A percentile compares a stretch with the other conserved stretches of the same genome.
Conservation (phyloP, 2,113 vertebrate genomes). For the Myocastor coypus region DNA sequence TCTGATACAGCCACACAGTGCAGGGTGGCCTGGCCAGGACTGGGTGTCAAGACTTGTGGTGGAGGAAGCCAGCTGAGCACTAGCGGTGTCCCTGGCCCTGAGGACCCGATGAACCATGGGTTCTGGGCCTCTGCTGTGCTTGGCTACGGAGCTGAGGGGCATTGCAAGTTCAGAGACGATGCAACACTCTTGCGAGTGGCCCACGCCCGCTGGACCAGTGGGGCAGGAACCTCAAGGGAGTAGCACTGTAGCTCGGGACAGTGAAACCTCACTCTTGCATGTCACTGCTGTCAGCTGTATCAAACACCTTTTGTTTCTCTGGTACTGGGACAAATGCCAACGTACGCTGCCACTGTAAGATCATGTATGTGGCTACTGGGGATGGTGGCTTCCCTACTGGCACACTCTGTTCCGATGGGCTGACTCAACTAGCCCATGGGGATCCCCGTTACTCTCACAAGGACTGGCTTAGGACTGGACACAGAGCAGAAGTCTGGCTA, state of each 20-base stretch:
- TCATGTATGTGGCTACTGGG: not conserved
- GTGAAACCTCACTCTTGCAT: not conserved
- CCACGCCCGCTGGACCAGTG: not conserved
- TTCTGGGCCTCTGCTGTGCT: not conserved
- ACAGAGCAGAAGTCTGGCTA: not conserved
- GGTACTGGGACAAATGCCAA: not conserved
- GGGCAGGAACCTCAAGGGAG: not conserved
- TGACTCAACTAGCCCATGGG: not conserved
- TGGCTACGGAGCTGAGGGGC: not conserved
- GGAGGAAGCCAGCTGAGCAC: not conserved
- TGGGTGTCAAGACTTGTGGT: constrained; percentile 25
- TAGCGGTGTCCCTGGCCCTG: not conserved
- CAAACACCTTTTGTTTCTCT: not conserved
- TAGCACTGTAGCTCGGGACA: not conserved
- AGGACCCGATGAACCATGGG: not conserved
- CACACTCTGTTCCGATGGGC: not conserved
- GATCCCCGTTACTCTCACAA: not conserved
- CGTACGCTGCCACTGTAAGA: not conserved
- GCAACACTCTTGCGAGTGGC: not conserved
- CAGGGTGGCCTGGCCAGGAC: constrained; percentile 6
- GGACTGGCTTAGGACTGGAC: not conserved
- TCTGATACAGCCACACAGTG: constrained; percentile 61
- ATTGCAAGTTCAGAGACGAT: not conserved
- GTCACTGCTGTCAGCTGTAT: not conserved
- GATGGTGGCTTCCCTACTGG: not conserved